Percentiles rank a stretch among this genome's conserved stretches.
phyloP scores from a whole-genome alignment of 2,797 vertebrate species.

The Atherinosoma microstoma region DNA sequence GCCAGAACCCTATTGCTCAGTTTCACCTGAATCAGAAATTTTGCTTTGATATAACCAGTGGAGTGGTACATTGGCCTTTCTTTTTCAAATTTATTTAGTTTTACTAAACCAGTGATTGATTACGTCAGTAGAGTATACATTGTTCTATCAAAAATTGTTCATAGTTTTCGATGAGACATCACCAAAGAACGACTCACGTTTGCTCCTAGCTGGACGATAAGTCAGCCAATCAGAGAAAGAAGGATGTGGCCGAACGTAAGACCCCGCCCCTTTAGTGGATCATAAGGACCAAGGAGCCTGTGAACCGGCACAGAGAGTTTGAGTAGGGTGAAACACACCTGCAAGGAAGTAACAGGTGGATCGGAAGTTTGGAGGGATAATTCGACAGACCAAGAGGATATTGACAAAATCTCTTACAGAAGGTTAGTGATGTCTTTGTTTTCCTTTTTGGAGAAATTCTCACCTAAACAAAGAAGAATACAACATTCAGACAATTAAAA shows the following conservation, averaged over 20 bases:
- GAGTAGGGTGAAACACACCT: slow-evolving; percentile 5
- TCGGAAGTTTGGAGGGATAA: not conserved
- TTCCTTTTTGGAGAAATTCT: not conserved
- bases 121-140: not conserved
- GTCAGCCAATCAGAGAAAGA: slow-evolving; percentile 52
- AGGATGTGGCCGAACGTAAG: not conserved
- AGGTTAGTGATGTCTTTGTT: not conserved
- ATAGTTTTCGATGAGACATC: slow-evolving; percentile 45
- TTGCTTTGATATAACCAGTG: not conserved
- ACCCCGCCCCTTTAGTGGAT: not conserved
- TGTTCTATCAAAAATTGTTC: slow-evolving; percentile 12
- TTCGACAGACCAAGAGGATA: not conserved
- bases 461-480: not conserved
- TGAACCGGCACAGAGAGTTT: not conserved
- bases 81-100: not conserved
- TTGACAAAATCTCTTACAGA: not conserved
- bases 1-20: not conserved
- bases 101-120: slow-evolving; percentile 21
- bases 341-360: slow-evolving; percentile 9
- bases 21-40: not conserved
- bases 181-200: not conserved
- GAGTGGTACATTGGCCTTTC: slow-evolving; percentile 6
- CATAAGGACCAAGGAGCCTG: not conserved
- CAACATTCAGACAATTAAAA: not conserved
- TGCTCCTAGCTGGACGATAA: not conserved